Evolutionary conservation across 2,113 vertebrate genomes (phyloP), one percentile per base, ranked within the genome.

Genomic region (Xenopus borealis): DNA sequence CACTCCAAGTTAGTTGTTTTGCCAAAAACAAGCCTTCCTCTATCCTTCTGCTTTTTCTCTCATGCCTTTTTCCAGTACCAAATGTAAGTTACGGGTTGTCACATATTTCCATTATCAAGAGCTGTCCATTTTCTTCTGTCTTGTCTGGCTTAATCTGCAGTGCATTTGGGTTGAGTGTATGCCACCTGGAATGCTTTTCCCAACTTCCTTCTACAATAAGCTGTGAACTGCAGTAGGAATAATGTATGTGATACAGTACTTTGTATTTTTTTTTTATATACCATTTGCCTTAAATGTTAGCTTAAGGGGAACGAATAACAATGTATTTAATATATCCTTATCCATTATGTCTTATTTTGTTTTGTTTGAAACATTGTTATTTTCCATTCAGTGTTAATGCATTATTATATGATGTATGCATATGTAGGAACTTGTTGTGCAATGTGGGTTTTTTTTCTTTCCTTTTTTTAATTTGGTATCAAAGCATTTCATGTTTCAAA

Each of bases 151-250:
- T 27, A 2, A 27, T 27, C 23, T 2, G 23, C 23, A 27, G 79
- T 80, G 0, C 59, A 62, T 44, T 0, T 30, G 66, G 62, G 69
- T 61, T 69, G 68, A 50, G 66, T 52, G 79, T 50, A 57, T 2
- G 46, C 67, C 11, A 78, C 80, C 61, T 79, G 58, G 63, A 72
- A 71, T 58, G 58, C 79, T 78, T 86, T 87, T 80, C 79, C 0
- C 4, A 83, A 80, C 86, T 88, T 85, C 81, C 47, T 50, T 50
- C 14, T 9, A 40, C 33, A 50, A 50, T 70, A 92, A 93, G 88
- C 91, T 93, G 88, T 92, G 90, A 91, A 88, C 86, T 91, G 87
- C 87, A 0, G 81, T 90, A 89, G 85, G 83, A 86, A 78, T 86
- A 81, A 86, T 84, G 81, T 88, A 81, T 87, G 84, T 87, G 80